Percentiles rank a stretch among this genome's conserved stretches.
Conservation (phyloP, 2,113 vertebrate species). For the Mixornis gularis region DNA sequence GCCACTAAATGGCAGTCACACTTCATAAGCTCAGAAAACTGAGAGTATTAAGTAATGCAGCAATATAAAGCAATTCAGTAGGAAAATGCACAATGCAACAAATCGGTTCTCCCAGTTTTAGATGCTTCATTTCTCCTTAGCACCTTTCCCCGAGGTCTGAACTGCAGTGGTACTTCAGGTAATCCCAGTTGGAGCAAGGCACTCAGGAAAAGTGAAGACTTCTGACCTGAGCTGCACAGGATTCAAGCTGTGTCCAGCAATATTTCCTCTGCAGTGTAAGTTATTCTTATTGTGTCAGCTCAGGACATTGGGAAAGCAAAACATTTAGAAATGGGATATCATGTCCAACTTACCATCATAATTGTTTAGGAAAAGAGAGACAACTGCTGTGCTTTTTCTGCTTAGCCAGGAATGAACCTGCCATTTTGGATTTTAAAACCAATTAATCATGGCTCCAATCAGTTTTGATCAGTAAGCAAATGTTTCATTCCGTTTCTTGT, state of each 20-base stretch:
- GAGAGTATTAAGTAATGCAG: background rate
- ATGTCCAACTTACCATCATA: background rate
- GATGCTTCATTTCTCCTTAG: background rate
- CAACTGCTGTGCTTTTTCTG: background rate
- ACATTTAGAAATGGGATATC: background rate
- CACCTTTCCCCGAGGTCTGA: background rate
- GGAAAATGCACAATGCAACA: background rate
- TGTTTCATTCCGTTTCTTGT: background rate
- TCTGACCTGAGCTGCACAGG: background rate
- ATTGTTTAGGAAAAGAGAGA: background rate
- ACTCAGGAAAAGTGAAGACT: background rate
- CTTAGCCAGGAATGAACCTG: background rate
- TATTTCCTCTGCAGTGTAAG: background rate
- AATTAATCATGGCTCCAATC: background rate
- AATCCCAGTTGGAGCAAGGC: background rate
- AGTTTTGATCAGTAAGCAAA: background rate
- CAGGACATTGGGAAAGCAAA: background rate
- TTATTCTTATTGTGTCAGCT: background rate
- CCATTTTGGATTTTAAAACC: background rate
- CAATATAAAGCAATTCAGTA: background rate
- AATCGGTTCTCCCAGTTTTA: background rate
- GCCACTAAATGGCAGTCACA: background rate
- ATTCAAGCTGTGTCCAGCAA: background rate
- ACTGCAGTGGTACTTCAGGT: background rate
- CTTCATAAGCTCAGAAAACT: background rate